Percentiles rank a stretch among this genome's conserved stretches.
These are phyloP conservation scores for Nasua narica DNA, from an alignment of 2,797 vertebrate genomes.

Conservation along the genomic window DNA sequence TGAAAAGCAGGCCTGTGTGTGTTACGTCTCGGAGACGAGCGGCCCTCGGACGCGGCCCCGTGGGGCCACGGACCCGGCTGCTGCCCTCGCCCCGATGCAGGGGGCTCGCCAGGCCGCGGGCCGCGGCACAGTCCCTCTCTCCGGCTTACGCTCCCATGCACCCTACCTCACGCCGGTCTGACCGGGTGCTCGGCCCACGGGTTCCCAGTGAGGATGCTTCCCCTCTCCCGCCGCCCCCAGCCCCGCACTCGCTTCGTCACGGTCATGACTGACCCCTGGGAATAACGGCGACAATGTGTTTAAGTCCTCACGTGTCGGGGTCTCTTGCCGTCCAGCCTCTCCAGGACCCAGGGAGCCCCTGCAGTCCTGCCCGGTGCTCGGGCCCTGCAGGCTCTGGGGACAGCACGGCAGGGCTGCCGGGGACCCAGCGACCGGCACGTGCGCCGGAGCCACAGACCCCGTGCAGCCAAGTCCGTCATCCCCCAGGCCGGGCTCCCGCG, in stretches of 20 bases:
- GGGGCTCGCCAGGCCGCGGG: background rate
- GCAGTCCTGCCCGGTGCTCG: accelerated
- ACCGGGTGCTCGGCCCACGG: background rate
- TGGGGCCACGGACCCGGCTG: background rate
- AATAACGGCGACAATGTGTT: too few species aligned
- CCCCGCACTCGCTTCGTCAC: background rate
- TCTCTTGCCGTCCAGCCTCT: too few species aligned
- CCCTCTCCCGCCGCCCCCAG: background rate
- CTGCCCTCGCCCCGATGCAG: background rate
- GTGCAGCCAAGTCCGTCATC: background rate
- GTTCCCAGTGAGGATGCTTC: background rate
- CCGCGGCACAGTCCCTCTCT: accelerated
- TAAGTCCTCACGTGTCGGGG: background rate
- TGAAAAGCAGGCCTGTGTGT: background rate
- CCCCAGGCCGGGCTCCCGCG: accelerated
- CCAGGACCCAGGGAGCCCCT: accelerated
- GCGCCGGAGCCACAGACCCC: accelerated
- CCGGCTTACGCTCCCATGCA: accelerated
- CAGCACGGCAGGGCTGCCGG: accelerated
- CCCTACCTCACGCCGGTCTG: accelerated
- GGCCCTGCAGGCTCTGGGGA: background rate
- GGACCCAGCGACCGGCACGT: accelerated
- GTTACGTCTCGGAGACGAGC: accelerated
- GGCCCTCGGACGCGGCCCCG: background rate
- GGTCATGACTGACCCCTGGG: too few species aligned